Evolutionary conservation across 1,140 invertebrate species (phyloP).

Genomic region (Cephus cinctus): DNA sequence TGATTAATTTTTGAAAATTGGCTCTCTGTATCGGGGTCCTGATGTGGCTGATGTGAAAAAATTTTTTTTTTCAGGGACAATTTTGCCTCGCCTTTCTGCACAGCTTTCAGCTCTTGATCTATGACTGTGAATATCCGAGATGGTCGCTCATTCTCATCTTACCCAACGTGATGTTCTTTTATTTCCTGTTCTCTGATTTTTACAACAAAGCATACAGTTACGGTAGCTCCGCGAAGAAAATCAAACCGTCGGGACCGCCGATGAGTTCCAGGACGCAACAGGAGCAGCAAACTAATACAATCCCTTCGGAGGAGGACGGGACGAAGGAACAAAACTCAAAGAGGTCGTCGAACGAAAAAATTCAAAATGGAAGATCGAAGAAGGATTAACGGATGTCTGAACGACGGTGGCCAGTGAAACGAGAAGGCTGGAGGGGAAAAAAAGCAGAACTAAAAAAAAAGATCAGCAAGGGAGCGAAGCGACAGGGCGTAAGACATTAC

Average conservation of each 20-base stretch:
- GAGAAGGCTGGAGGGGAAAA: not conserved
- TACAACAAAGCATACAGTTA: slow-evolving; percentile 70
- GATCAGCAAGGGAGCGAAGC: slow-evolving; percentile 3
- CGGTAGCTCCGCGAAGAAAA: slow-evolving; percentile 14
- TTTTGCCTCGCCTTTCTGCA: slow-evolving; percentile 78
- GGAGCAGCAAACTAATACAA: slow-evolving; percentile 10
- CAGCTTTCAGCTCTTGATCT: slow-evolving; percentile 76
- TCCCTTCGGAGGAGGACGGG: slow-evolving; percentile 4
- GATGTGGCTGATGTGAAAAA: not conserved
- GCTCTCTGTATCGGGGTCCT: not conserved
- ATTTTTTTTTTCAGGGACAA: slow-evolving; percentile 63
- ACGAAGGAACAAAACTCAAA: not conserved
- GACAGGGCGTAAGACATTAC: too few relatives aligned
- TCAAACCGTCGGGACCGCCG: slow-evolving; percentile 1
- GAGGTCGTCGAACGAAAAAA: slow-evolving; percentile 16
- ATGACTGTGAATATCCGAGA: slow-evolving; percentile 82
- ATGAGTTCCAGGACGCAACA: slow-evolving; percentile 1
- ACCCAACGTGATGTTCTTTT: slow-evolving; percentile 81
- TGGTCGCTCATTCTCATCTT: slow-evolving; percentile 71
- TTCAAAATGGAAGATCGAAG: slow-evolving; percentile 18
- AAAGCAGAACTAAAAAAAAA: not conserved
- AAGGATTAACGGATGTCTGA: slow-evolving; percentile 6
- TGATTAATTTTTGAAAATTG: not conserved
- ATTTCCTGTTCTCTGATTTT: slow-evolving; percentile 77
- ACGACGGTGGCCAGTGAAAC: not conserved